phyloP scores from a whole-genome alignment of 2,113 vertebrate species.

The Colaptes auratus region DNA sequence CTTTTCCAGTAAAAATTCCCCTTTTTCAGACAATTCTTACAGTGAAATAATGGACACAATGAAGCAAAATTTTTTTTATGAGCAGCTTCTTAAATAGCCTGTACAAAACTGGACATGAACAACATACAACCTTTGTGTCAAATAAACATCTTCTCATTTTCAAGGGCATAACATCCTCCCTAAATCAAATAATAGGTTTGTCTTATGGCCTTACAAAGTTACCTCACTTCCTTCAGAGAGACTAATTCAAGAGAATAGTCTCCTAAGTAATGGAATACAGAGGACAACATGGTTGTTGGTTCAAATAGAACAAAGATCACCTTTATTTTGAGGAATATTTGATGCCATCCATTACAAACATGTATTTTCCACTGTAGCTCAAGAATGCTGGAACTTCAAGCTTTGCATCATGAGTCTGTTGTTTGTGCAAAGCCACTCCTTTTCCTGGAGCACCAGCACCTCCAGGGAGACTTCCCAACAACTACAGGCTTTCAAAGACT shows the following conservation, averaged over 20 bases:
- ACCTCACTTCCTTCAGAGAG: not conserved
- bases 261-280: not conserved
- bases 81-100: constrained; percentile 21
- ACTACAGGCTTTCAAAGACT: not conserved
- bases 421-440: not conserved
- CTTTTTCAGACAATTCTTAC: constrained; percentile 18
- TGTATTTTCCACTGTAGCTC: not conserved
- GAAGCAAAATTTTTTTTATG: constrained; percentile 43
- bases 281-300: not conserved
- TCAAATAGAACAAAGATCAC: not conserved
- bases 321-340: not conserved
- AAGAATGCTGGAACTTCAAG: not conserved
- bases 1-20: not conserved
- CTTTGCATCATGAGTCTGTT: not conserved
- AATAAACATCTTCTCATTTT: not conserved
- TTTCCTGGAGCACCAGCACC: not conserved
- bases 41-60: constrained; percentile 20
- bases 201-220: not conserved
- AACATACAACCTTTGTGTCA: not conserved
- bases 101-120: not conserved
- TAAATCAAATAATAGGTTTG: not conserved
- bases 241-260: not conserved
- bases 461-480: not conserved
- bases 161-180: not conserved
- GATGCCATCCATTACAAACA: not conserved